phyloP scores from a whole-genome alignment of 1,140 invertebrate species.

The Drosophila mojavensis region DNA sequence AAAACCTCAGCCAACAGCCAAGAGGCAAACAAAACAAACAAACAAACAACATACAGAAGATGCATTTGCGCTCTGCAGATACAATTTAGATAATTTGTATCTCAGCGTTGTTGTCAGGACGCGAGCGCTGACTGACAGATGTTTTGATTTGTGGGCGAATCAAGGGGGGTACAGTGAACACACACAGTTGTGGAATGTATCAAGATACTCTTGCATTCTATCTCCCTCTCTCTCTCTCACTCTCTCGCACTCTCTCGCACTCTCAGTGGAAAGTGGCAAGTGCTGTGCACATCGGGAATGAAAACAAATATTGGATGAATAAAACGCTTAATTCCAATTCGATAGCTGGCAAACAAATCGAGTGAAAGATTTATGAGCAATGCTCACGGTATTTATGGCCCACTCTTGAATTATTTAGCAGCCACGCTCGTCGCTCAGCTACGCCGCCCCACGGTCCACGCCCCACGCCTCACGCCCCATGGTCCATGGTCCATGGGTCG shows the following conservation, averaged over 20 bases:
- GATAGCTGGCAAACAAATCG: constrained; percentile 53
- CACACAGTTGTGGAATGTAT: constrained; percentile 22
- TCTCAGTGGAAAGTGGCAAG: constrained; percentile 14
- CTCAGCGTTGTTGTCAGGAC: constrained; percentile 77
- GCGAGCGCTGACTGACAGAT: constrained; percentile 76
- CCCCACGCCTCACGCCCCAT: too few relatives aligned
- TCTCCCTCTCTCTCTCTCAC: background rate
- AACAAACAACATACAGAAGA: constrained; percentile 74
- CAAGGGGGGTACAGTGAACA: background rate
- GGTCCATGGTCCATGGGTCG: background rate
- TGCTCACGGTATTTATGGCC: constrained; percentile 68
- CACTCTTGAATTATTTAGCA: constrained; percentile 71
- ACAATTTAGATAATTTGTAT: constrained; percentile 84
- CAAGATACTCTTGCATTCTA: constrained; percentile 27
- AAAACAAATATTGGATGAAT: constrained; percentile 69
- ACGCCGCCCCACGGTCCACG: background rate
- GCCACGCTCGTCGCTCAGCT: constrained; percentile 27
- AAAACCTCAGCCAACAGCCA: constrained; percentile 9
- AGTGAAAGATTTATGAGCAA: constrained; percentile 80
- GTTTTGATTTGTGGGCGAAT: constrained; percentile 67
- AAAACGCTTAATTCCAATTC: constrained; percentile 70
- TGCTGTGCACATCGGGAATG: constrained; percentile 37
- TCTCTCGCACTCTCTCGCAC: background rate
- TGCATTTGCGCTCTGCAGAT: constrained; percentile 72
- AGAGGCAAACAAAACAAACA: constrained; percentile 43